phyloP scores from a whole-genome alignment of 2,888 invertebrate species.

The Syrphus vitripennis region DNA sequence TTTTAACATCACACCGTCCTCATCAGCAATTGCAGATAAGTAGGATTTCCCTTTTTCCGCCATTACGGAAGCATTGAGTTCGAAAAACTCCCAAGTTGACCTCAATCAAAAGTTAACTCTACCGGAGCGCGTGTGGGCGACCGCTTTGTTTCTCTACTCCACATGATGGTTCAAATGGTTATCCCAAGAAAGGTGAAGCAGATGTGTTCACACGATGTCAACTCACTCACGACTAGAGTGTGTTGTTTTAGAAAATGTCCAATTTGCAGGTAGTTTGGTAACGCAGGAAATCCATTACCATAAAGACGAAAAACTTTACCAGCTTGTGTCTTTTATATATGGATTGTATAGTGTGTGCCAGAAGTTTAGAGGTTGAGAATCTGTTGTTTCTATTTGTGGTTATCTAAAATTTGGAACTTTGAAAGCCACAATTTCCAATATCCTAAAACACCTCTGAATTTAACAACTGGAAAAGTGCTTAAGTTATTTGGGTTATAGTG shows the following conservation, averaged over 20 bases:
- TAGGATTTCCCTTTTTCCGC: not conserved
- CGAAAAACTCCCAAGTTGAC: constrained; percentile 3
- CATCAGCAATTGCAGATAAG: not conserved
- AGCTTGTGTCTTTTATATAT: not conserved
- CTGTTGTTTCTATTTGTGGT: constrained; percentile 2
- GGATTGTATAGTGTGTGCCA: no score
- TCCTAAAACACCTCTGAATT: not conserved
- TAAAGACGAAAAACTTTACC: not conserved
- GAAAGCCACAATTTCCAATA: not conserved
- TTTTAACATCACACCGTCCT: not conserved
- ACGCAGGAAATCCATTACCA: not conserved
- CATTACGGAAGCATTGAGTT: not conserved
- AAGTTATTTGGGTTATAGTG: not conserved
- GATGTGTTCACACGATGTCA: not conserved
- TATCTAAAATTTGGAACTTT: not conserved
- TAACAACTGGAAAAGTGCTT: not conserved
- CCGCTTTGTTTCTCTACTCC: not conserved
- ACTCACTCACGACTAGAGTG: not conserved
- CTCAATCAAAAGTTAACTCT: constrained; percentile 3
- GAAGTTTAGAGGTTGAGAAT: not conserved
- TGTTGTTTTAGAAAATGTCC: not conserved
- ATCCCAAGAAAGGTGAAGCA: not conserved
- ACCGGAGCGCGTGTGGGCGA: not conserved
- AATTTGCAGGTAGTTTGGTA: constrained; percentile 2
- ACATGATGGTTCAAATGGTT: not conserved